Evolutionary conservation across 35 echinoderm and acorn worm species (phyloP), one percentile per base, ranked within the genome.

Genomic region (Apostichopus japonicus): DNA sequence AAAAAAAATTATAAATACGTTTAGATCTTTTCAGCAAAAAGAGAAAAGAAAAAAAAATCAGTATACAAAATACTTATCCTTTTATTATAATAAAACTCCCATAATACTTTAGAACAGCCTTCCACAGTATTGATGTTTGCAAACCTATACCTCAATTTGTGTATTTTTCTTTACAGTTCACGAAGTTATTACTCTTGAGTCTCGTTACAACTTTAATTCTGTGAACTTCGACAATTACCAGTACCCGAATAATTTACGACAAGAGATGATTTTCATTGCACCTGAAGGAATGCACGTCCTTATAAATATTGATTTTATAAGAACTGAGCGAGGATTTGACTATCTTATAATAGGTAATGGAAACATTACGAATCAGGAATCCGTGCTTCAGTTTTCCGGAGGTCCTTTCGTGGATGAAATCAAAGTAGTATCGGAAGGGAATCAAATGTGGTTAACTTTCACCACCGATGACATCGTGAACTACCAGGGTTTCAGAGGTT

Each of bases 391-490:
- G 24, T 80, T 10, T 44, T 80, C 78, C 17, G 78, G 78, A 44
- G 78, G 78, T 25, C 78, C 78, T 15, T 80, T 19, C 24, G 78
- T 44, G 78, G 17, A 80, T 80, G 24, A 80, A 80, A 80, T 80
- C 24, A 80, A 80, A 14, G 53, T 80, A 8, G 3, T 80, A 54
- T 80, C 78, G 10, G 24, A 44, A 51, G 19, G 24, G 10, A 80
- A 54, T 51, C 5, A 6, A 10, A 44, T 80, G 78, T 80, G 78
- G 78, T 51, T 80, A 23, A 44, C 24, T 11, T 80, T 80, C 23
- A 44, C 24, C 8, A 51, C 78, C 19, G 78, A 80, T 9, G 13
- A 0, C 0, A 53, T 54, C 24, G 23, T 80, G 9, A 24, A 9
- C 27, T 44, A 80, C 78, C 53, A 54, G 78, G 71, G 71, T 19